These are phyloP conservation scores for Ennomos quercinarius DNA, from an alignment of 2,888 invertebrate genomes.

Conservation along the genomic window DNA sequence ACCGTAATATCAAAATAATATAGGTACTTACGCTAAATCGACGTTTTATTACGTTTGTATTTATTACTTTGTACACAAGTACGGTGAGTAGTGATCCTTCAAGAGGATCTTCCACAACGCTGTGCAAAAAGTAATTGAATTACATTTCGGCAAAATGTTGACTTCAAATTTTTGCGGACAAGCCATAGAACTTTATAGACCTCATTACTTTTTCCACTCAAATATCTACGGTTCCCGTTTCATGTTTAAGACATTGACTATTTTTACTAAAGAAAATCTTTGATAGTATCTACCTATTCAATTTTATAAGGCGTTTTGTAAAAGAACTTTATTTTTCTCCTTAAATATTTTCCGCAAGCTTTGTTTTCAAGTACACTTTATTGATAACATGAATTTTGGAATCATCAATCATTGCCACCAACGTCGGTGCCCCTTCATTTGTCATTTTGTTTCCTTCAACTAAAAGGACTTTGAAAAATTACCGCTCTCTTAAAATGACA, in stretches of 20 bases:
- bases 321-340: not conserved
- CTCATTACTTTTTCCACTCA: slow-evolving; percentile 26
- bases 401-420: slow-evolving; percentile 68
- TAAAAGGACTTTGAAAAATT: slow-evolving; percentile 75
- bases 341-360: slow-evolving; percentile 1
- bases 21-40: too few relatives aligned
- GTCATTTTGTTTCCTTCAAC: slow-evolving; percentile 66
- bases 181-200: slow-evolving; percentile 31
- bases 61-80: not conserved
- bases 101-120: slow-evolving; percentile 25
- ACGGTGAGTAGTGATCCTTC: slow-evolving; percentile 2
- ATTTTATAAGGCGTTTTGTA: too few relatives aligned
- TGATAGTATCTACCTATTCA: too few relatives aligned
- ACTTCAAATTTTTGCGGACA: slow-evolving; percentile 33
- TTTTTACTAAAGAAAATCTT: too few relatives aligned
- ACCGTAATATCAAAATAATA: too few relatives aligned
- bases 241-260: not conserved
- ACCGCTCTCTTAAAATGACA: slow-evolving; percentile 56
- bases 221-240: slow-evolving; percentile 4
- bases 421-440: slow-evolving; percentile 72
- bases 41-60: too few relatives aligned
- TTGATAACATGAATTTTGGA: slow-evolving; percentile 45
- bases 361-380: slow-evolving; percentile 29
- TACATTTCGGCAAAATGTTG: slow-evolving; percentile 32
- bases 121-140: slow-evolving; percentile 39